Conservation (phyloP, 2,113 vertebrate species). For the Pantherophis guttatus region DNA sequence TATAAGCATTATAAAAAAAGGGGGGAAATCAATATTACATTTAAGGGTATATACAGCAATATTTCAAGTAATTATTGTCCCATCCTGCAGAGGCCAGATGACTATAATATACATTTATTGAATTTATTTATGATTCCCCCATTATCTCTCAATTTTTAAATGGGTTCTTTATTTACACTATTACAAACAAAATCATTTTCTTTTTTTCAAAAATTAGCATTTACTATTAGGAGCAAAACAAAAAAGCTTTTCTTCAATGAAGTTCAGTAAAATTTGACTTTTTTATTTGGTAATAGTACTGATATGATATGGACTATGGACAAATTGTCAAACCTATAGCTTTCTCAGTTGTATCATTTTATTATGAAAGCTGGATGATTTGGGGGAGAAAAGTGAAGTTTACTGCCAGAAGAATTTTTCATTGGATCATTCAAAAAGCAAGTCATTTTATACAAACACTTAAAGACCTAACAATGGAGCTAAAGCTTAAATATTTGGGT, state of each 20-base stretch:
- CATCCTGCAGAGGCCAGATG: not conserved
- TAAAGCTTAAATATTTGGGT: not conserved
- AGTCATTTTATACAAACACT: not conserved
- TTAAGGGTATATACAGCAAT: not conserved
- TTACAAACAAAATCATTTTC: fast-evolving
- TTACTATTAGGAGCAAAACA: not conserved
- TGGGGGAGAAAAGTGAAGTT: not conserved
- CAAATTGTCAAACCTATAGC: not conserved
- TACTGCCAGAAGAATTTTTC: not conserved
- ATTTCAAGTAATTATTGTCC: slow-evolving; percentile 34
- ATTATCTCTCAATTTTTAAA: not conserved
- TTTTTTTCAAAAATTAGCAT: not conserved
- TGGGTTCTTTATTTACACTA: slow-evolving; percentile 3
- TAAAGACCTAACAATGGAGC: not conserved
- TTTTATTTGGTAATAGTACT: not conserved
- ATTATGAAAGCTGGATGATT: not conserved
- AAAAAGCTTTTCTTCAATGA: not conserved
- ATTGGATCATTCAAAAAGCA: not conserved
- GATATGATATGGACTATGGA: not conserved
- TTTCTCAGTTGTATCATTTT: not conserved
- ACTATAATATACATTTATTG: not conserved
- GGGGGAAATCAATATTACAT: not conserved
- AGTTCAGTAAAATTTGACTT: not conserved
- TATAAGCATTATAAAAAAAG: not conserved
- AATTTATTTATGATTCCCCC: fast-evolving